These are phyloP conservation scores for Trialeurodes vaporariorum DNA, from an alignment of 1,140 invertebrate species.

Conservation along the genomic window DNA sequence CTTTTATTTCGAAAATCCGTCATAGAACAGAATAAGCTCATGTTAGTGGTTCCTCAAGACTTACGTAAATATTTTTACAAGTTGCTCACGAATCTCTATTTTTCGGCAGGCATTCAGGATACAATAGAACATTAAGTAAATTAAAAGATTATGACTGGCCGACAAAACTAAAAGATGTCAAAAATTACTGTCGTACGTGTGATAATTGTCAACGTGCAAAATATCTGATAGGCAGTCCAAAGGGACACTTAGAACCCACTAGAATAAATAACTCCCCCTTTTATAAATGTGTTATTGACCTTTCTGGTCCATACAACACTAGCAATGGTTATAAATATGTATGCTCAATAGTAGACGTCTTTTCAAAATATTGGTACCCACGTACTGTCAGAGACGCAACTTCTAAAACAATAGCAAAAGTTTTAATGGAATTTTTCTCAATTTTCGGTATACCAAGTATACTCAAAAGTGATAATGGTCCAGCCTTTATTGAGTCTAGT, in stretches of 20 bases:
- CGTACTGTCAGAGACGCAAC: background rate
- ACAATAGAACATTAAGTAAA: background rate
- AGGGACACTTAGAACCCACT: background rate
- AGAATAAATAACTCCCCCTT: background rate
- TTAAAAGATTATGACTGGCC: background rate
- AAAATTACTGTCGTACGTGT: background rate
- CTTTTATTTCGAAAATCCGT: background rate
- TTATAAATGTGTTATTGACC: background rate
- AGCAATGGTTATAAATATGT: background rate
- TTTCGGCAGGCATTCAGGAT: background rate
- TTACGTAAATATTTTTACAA: background rate
- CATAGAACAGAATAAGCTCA: background rate
- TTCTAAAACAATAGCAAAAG: background rate
- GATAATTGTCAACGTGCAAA: background rate
- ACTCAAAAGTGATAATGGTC: no score
- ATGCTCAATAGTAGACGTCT: background rate
- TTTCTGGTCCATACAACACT: background rate
- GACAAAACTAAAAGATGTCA: background rate
- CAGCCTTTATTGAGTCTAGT: conserved; percentile 4
- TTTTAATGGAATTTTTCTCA: conserved; percentile 10
- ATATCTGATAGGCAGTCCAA: background rate
- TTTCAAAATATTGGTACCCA: background rate
- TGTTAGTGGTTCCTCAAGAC: background rate
- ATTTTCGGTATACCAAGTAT: no score
- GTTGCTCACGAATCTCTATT: background rate